Percentiles rank a stretch among this genome's conserved stretches.
Evolutionary conservation across 2,113 vertebrate genomes (phyloP).

Genomic region (Pseudorhombus dupliciocellatus): DNA sequence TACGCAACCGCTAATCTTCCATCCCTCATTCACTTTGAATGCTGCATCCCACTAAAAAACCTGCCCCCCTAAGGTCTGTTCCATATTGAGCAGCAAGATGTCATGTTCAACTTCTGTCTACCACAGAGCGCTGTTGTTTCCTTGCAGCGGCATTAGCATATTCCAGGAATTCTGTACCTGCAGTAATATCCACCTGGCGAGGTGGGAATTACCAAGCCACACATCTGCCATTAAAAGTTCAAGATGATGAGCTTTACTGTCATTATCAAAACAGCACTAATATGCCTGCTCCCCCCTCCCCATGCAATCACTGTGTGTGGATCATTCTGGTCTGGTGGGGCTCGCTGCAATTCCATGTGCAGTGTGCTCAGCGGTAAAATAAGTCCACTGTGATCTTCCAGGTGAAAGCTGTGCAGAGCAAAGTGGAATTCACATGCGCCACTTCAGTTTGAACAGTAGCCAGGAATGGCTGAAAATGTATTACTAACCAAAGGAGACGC

Average conservation of each 20-base stretch:
- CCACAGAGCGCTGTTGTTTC: constrained; percentile 4
- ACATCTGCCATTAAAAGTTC: neutral
- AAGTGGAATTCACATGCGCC: neutral
- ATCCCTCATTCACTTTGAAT: constrained; percentile 30
- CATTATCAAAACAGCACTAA: neutral
- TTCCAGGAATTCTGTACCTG: constrained; percentile 4
- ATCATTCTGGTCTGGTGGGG: neutral
- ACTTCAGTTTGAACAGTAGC: neutral
- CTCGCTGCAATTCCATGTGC: neutral
- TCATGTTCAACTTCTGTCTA: constrained; percentile 39
- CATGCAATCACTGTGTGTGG: neutral
- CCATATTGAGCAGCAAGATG: constrained; percentile 36
- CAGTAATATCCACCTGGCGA: neutral
- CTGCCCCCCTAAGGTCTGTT: constrained; percentile 34
- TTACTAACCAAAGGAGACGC: neutral
- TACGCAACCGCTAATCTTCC: constrained; percentile 8
- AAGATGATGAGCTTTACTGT: constrained; percentile 7
- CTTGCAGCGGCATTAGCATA: constrained; percentile 1
- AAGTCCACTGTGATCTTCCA: too few relatives aligned
- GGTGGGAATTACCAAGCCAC: neutral
- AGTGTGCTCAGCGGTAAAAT: neutral
- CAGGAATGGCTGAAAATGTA: neutral
- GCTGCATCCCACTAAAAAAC: constrained; percentile 31
- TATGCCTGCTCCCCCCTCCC: neutral
- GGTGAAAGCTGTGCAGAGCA: too few relatives aligned